phyloP scores from a whole-genome alignment of 2,888 invertebrate species.

The Stratiomys singularior region DNA sequence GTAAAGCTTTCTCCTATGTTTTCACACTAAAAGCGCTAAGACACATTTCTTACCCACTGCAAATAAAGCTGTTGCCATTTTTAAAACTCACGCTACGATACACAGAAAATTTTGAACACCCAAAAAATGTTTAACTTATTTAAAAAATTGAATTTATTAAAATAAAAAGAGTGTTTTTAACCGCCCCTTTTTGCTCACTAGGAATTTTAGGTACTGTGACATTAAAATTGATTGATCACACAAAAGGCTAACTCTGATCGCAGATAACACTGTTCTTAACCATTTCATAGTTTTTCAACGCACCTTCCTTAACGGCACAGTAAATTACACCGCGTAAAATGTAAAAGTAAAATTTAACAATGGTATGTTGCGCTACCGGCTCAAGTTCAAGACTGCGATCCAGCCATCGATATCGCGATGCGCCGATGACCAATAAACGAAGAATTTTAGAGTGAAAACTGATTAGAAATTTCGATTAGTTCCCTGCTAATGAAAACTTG shows the following conservation, averaged over 20 bases:
- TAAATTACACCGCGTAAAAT: background rate
- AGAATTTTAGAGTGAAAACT: conserved; percentile 32
- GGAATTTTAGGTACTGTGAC: conserved; percentile 11
- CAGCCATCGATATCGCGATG: background rate
- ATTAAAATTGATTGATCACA: background rate
- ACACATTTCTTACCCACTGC: conserved; percentile 20
- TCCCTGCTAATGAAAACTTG: background rate
- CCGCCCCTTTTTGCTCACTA: conserved; percentile 19
- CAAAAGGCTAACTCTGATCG: conserved; percentile 24
- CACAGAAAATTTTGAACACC: background rate
- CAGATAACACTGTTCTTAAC: background rate
- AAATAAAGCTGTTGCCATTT: conserved; percentile 25
- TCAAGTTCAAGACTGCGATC: conserved; percentile 30
- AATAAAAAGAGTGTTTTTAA: background rate
- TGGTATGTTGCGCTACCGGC: background rate
- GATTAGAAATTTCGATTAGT: conserved; percentile 35
- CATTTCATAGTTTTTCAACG: conserved; percentile 15
- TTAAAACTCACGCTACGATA: background rate
- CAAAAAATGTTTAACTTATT: conserved; percentile 4
- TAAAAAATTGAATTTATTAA: background rate
- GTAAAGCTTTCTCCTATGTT: no score
- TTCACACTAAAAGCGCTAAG: background rate
- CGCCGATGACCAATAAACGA: conserved; percentile 23
- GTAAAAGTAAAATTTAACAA: background rate
- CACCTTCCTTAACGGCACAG: background rate